phyloP scores from a whole-genome alignment of 2,113 vertebrate species.

The Cavia aperea region DNA sequence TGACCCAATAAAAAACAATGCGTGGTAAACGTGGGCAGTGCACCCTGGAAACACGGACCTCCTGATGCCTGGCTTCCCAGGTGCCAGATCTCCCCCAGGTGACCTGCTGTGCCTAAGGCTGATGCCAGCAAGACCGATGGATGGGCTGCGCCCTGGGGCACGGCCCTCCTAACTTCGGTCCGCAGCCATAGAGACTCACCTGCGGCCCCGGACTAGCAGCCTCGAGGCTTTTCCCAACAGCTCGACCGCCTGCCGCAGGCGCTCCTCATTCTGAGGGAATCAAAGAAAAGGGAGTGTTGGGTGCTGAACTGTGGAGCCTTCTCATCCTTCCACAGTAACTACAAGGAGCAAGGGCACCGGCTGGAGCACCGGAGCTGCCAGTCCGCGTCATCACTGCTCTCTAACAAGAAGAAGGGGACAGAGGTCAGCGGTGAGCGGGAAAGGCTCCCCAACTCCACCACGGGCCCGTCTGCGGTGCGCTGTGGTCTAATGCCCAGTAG shows the following conservation, averaged over 20 bases:
- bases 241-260: conserved; percentile 92
- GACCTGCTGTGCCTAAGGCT: background rate
- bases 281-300: conserved; percentile 19
- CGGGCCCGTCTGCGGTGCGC: background rate
- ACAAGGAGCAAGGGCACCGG: background rate
- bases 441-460: background rate
- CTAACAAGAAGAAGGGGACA: background rate
- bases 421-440: background rate
- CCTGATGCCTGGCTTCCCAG: background rate
- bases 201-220: conserved; percentile 90
- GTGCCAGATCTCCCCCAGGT: background rate
- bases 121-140: background rate
- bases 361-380: background rate
- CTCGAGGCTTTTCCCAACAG: conserved; percentile 94
- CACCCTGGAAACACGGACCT: background rate
- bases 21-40: background rate
- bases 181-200: conserved; percentile 70
- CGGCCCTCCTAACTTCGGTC: background rate
- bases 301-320: background rate
- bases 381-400: background rate
- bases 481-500: background rate
- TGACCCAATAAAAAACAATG: background rate
- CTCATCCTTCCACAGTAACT: background rate
- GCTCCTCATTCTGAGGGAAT: conserved; percentile 89
- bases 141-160: background rate